Base-by-base conservation (phyloP, 2,113 vertebrate species). In the Sinocyclocheilus maitianheensis region DNA sequence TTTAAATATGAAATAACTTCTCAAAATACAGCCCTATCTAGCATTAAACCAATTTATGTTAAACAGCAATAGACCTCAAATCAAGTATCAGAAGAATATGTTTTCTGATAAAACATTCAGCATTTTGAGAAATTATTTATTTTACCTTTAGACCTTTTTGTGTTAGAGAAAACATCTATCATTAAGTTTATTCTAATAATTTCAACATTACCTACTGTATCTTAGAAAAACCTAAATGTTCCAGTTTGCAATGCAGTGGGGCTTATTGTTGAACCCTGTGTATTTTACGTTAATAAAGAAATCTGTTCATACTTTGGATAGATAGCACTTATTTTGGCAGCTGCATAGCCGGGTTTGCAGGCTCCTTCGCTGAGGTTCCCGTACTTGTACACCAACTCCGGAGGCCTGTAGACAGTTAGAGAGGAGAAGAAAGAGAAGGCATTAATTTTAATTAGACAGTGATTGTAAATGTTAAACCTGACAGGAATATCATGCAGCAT, bases 301-400 rank as follows among this genome's bases (percentile, higher is more conserved):
- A 74, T 18, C 2, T 30, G 51, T 84, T 76, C 97, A 98, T 95
- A 99, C 98, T 97, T 97, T 86, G 98, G 98, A 89, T 97, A 99
- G 94, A 99, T 97, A 93, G 95, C 91, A 46, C 95, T 94, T 97
- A 99, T 99, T 93, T 98, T 95, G 67, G 97, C 96, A 77, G 97
- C 96, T 69, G 97, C 96, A 65, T 97, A 98, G 90, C 97, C 97
- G 9, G 96, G 97, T 85, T 96, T 99, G 94, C 98, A 99, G 86
- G 90, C 85, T 90, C 97, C 97, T 76, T 97, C 96, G 26, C 96
- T 97, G 91, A 97, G 96, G 94, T 99, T 99, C 86, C 96, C 96
- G 37, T 98, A 98, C 92, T 97, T 97, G 89, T 95, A 96, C 86
- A 92, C 91, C 92, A 98, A 90, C 87, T 98, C 97, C 71, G 90